Base-by-base conservation (phyloP, 2,113 vertebrate species). In the Pelecanoides urinatrix region DNA sequence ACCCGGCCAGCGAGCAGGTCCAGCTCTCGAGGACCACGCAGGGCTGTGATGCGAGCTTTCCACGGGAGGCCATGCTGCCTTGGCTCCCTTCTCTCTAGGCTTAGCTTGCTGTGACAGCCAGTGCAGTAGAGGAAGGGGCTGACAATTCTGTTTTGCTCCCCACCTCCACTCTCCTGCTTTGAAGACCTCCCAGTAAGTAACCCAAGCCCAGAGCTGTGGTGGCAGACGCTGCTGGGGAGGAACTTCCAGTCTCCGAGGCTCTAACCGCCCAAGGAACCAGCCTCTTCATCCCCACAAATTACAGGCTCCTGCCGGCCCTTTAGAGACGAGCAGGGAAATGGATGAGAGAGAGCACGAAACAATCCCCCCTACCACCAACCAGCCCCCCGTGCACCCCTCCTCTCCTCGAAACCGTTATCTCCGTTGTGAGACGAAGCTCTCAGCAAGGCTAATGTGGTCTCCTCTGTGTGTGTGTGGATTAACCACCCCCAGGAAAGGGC, bases 271-370 rank as follows among this genome's bases (percentile, higher is more conserved):
- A 9, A 75, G 67, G 81, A 86, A 66, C 47, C 92, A 62, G 40
- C 86, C 63, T 77, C 90, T 97, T 34, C 72, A 34, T 97, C 96
- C 95, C 96, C 97, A 96, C 96, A 95, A 95, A 96, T 83, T 56
- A 97, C 98, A 98, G 98, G 96, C 96, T 98, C 95, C 94, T 88
- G 92, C 97, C 97, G 97, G 97, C 96, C 97, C 97, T 91, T 86
- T 45, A 52, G 50, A 13, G 50, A 85, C 52, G 40, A 91, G 84
- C 75, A 82, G 90, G 92, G 92, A 87, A 78, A 74, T 36, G 84
- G 89, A 94, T 70, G 96, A 92, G 72, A 58, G 87, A 26, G 58
- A 77, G 86, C 52, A 72, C 0, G 6, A 87, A 93, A 94, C 76
- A 65, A 86, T 38, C 87, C 90, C 87, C 83, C 93, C 62, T 80